Evolutionary conservation across 53 echinoderm and acorn worm species (phyloP), one percentile per base, ranked within the genome.

Genomic region (Hippasteria phrygiana): DNA sequence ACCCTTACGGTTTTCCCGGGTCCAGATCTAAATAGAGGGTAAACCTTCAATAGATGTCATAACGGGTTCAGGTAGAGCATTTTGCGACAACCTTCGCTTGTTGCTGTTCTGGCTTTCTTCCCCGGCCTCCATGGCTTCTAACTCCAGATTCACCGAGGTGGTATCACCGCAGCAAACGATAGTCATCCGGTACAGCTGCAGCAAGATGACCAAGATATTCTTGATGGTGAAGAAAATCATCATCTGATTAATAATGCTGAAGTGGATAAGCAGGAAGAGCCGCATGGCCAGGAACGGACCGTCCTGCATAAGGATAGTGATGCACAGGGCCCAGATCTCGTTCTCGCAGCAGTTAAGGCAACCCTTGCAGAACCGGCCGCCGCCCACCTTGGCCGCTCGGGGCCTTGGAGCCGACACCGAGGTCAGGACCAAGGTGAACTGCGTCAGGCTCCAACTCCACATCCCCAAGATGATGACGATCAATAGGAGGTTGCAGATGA

Each of bases 201-300:
- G 83, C 18, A 91, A 55, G 14, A 97, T 65, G 28, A 97, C 91
- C 45, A 97, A 67, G 18, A 92, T 47, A 71, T 97, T 97, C 76
- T 97, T 97, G 74, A 92, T 75, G 11, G 93, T 94, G 88, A 97
- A 97, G 80, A 97, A 97, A 31, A 97, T 54, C 95, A 97, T 95
- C 92, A 95, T 95, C 32, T 94, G 89, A 42, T 92, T 97, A 84
- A 94, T 71, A 40, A 88, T 80, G n/a, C 71, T 53, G 53, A 73
- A 47, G 20, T 83, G 14, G 45, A 95, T 88, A 33, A 96, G 73
- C 27, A 96, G 94, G 48, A 89, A 94, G 37, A 95, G 88, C 53
- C 96, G 80, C 92, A 95, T 90, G 32, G n/a, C 90, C 31, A 96
- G 56, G 85, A 95, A 96, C 65, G 96, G 96, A 8, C 83, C 90